Percentiles rank a stretch among this genome's conserved stretches.
Conservation (phyloP, 2,797 vertebrate species). For the Holocentrus rufus region DNA sequence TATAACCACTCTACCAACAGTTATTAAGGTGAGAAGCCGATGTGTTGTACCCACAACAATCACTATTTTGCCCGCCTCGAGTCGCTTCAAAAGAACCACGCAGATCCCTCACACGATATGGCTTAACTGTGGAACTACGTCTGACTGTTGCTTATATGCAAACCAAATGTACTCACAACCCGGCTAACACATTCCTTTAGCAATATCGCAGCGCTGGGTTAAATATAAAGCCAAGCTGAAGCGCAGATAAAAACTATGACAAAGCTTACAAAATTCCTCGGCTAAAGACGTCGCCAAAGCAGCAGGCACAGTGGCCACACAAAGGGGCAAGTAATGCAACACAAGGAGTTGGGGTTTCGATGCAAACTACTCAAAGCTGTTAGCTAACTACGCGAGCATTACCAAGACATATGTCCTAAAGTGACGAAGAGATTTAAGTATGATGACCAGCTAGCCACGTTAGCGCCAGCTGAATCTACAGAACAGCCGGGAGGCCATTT, state of each 20-base stretch:
- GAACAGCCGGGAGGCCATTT: conserved; percentile 76
- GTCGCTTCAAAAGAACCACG: conserved; percentile 20
- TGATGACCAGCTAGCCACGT: not conserved
- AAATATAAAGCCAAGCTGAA: not conserved
- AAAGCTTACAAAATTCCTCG: conserved; percentile 21
- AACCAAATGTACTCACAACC: no score
- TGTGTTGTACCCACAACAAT: conserved; percentile 8
- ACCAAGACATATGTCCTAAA: not conserved
- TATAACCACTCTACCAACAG: conserved; percentile 19
- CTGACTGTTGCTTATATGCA: not conserved
- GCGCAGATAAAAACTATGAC: not conserved
- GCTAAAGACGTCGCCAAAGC: conserved; percentile 32
- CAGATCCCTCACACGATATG: conserved; percentile 4
- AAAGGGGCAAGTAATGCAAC: conserved; percentile 66
- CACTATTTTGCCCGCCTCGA: not conserved
- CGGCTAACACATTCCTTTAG: no score
- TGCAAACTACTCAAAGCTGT: conserved; percentile 59
- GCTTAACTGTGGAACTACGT: not conserved
- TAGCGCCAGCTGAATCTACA: conserved; percentile 29
- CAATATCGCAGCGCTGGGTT: not conserved
- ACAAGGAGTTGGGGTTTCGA: conserved; percentile 57
- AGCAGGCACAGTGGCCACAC: conserved; percentile 59
- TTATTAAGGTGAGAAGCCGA: not conserved
- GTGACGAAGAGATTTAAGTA: not conserved
- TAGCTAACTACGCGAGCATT: conserved; percentile 1